phyloP scores from a whole-genome alignment of 2,797 vertebrate species.

The Nannoperca australis region DNA sequence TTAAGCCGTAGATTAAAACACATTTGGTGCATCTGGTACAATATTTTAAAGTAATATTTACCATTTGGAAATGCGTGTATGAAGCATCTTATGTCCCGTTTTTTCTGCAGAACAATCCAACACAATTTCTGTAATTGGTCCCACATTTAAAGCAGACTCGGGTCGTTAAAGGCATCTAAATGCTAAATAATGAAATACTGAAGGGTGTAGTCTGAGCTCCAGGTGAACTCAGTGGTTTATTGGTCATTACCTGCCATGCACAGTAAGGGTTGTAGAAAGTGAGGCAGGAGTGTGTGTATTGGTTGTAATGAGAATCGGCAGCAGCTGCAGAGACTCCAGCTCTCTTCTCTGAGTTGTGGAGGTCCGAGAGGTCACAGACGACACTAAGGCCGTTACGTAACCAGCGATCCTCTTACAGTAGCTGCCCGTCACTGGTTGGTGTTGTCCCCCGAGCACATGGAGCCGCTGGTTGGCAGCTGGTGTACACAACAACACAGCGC shows the following conservation, averaged over 20 bases:
- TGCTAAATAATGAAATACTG: not conserved
- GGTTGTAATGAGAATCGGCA: not conserved
- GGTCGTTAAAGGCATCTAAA: not conserved
- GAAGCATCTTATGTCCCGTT: not conserved
- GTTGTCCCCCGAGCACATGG: slow-evolving; percentile 34
- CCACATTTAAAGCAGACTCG: not conserved
- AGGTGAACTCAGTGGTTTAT: too few species aligned
- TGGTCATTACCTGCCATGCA: too few species aligned
- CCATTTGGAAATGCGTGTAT: not conserved
- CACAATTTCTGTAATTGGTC: not conserved
- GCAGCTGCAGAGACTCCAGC: slow-evolving; percentile 12
- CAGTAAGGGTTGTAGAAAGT: not conserved
- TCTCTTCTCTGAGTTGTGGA: slow-evolving; percentile 21
- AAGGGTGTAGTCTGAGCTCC: not conserved
- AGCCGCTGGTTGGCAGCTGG: slow-evolving; percentile 9
- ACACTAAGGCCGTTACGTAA: slow-evolving; percentile 66
- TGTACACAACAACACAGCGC: not conserved
- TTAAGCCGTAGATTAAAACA: not conserved
- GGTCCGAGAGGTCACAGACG: slow-evolving; percentile 43
- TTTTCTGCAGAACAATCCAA: not conserved
- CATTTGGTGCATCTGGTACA: not conserved
- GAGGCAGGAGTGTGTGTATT: not conserved
- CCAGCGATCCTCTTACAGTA: slow-evolving; percentile 55
- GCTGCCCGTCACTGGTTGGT: slow-evolving; percentile 49
- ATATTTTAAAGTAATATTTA: too few species aligned